Base-by-base conservation (phyloP, 1,140 invertebrate species). In the Prorops nasuta region DNA sequence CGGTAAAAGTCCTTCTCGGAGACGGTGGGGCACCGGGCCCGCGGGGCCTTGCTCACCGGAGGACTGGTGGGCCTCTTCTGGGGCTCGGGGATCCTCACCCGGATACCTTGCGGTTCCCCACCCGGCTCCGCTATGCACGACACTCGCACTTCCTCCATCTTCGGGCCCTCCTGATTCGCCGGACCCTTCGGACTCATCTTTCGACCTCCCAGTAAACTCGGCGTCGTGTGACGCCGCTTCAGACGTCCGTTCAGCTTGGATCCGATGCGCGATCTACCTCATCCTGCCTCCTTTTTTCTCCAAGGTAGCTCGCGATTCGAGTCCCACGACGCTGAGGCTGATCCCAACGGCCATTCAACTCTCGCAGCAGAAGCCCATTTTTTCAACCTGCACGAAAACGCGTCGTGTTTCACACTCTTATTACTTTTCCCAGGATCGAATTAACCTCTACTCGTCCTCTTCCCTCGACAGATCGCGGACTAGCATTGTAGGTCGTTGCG, bases 181-280 rank as follows among this genome's bases (percentile, higher is more conserved):
- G 70, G 70, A 4, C 72, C 71, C 40, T 74, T 76, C 2, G 73
- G 73, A 45, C 73, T 75, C 74, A 75, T 75, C 40, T 58, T n/a
- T n/a, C n/a, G n/a, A n/a, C n/a, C n/a, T n/a, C n/a, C 70, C 16
- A 16, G 12, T 31, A 47, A 24, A 9, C 55, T 44, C 42, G 63
- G 71, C 70, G 69, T 71, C 73, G 67, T 72, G 44, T 66, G 70
- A 69, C 66, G 70, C 66, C 71, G 49, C 28, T 62, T 55, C 44
- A 67, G 37, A 54, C 62, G 60, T 42, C 60, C 68, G 62, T 65
- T 72, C 69, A 69, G 64, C 37, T 38, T 75, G 58, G 49, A n/a
- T n/a, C n/a, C n/a, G n/a, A n/a, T 28, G 24, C 4, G 24, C 24
- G 24, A 28, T 28, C 24, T 14, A 21, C 8, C 6, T 9, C 12